Conservation (phyloP, 2,797 vertebrate species). For the Sebastes minor region DNA sequence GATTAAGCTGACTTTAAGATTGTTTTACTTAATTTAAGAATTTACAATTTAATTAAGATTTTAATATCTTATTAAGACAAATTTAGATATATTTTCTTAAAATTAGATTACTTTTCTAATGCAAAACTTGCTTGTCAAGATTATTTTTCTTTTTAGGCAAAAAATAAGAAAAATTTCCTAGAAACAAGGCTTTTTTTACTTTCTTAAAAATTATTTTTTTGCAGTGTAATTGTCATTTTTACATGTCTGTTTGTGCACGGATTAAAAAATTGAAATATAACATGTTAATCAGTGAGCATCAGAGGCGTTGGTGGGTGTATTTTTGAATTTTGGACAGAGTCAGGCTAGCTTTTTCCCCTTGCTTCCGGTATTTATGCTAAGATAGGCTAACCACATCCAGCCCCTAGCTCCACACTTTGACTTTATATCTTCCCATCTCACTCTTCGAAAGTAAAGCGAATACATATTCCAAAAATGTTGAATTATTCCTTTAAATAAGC, state of each 20-base stretch:
- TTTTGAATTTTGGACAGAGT: neutral
- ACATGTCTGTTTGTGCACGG: neutral
- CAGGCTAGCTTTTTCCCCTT: neutral
- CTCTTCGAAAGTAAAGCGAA: neutral
- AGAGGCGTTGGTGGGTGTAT: neutral
- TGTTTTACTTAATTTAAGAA: too few species aligned
- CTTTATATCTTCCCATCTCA: neutral
- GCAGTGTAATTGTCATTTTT: neutral
- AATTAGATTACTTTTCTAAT: too few species aligned
- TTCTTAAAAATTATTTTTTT: too few species aligned
- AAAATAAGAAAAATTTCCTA: too few species aligned
- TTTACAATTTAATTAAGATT: too few species aligned
- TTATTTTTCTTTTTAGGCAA: too few species aligned
- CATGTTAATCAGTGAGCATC: neutral
- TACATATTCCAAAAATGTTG: neutral
- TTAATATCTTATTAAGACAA: too few species aligned
- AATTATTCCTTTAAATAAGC: neutral
- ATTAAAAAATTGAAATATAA: neutral
- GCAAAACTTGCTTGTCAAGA: too few species aligned
- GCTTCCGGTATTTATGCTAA: neutral
- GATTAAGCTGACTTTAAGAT: too few species aligned
- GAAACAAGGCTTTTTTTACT: too few species aligned
- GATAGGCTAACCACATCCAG: neutral
- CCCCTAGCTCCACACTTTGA: neutral
- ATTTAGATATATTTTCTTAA: too few species aligned